Evolutionary conservation across 2,888 invertebrate genomes (phyloP).

Genomic region (Diachrysia chrysitis): DNA sequence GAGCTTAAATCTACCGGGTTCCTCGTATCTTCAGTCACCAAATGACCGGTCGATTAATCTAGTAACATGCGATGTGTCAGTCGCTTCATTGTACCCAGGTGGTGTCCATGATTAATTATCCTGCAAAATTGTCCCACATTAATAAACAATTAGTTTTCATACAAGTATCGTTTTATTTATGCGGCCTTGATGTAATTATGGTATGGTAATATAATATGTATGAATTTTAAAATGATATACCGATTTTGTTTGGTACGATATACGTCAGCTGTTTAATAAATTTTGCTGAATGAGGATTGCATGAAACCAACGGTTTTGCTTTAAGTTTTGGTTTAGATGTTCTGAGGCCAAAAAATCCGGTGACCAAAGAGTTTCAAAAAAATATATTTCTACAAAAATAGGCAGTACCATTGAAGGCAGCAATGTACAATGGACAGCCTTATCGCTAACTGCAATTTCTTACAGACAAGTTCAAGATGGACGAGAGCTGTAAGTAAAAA

Average conservation of each 20-base stretch:
- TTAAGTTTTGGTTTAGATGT: no score
- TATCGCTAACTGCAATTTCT: slow-evolving; percentile 4
- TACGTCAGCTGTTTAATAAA: no score
- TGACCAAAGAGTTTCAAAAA: neutral
- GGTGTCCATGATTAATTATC: slow-evolving; percentile 72
- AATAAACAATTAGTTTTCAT: slow-evolving; percentile 69
- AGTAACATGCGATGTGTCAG: slow-evolving; percentile 71
- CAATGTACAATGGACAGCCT: neutral
- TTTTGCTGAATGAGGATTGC: neutral
- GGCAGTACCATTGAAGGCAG: no score
- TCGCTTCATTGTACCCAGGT: slow-evolving; percentile 75
- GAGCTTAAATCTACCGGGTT: slow-evolving; percentile 15
- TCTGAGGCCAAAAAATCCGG: neutral
- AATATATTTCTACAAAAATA: neutral
- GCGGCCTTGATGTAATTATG: slow-evolving; percentile 36
- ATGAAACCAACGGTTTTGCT: neutral
- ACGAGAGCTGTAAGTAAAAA: slow-evolving; percentile 1
- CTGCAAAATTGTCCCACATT: slow-evolving; percentile 70
- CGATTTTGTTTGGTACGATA: neutral
- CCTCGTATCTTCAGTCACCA: slow-evolving; percentile 58
- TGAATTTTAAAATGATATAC: slow-evolving; percentile 17
- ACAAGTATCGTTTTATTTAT: slow-evolving; percentile 56
- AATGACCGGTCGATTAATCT: slow-evolving; percentile 70
- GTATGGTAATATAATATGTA: slow-evolving; percentile 15
- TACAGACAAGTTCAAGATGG: slow-evolving; percentile 5